A percentile compares a stretch with the other conserved stretches of the same genome.
These are phyloP conservation scores for Trachelus iudaicus DNA, from an alignment of 2,888 invertebrate genomes.

Conservation along the genomic window DNA sequence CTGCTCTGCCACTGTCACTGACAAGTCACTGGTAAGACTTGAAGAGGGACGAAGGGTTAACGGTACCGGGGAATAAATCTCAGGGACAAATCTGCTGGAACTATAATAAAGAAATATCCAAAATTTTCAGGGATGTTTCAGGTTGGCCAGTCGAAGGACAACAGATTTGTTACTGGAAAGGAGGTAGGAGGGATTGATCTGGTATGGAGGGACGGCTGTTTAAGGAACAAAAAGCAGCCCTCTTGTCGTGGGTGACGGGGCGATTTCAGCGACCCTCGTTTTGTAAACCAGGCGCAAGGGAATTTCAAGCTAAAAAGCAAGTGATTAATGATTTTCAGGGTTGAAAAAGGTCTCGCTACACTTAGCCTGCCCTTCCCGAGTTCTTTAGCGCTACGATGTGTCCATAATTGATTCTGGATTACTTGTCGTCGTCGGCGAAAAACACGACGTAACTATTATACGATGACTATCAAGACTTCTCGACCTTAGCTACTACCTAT, in stretches of 20 bases:
- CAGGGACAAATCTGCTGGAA: neutral
- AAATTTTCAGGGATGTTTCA: neutral
- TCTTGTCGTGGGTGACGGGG: constrained; percentile 57
- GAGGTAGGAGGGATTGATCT: constrained; percentile 8
- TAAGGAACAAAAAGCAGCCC: constrained; percentile 44
- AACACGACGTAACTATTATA: constrained; percentile 31
- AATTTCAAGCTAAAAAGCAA: constrained; percentile 61
- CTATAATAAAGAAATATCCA: neutral
- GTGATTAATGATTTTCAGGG: constrained; percentile 61
- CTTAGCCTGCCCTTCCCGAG: constrained; percentile 19
- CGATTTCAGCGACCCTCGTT: constrained; percentile 58
- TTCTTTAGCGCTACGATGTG: constrained; percentile 31
- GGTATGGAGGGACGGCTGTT: constrained; percentile 6
- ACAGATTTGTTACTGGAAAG: constrained; percentile 5
- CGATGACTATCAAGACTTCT: constrained; percentile 30
- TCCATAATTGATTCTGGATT: constrained; percentile 57
- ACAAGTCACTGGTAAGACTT: neutral
- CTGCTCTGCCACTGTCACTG: neutral
- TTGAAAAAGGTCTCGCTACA: constrained; percentile 41
- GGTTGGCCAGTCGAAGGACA: neutral
- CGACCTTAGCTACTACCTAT: neutral
- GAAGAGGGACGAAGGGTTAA: neutral
- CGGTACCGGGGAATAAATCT: neutral
- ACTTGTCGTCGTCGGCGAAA: constrained; percentile 46
- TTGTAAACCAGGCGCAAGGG: constrained; percentile 63